Conservation (phyloP, 2,113 vertebrate genomes). For the Chunga burmeisteri region DNA sequence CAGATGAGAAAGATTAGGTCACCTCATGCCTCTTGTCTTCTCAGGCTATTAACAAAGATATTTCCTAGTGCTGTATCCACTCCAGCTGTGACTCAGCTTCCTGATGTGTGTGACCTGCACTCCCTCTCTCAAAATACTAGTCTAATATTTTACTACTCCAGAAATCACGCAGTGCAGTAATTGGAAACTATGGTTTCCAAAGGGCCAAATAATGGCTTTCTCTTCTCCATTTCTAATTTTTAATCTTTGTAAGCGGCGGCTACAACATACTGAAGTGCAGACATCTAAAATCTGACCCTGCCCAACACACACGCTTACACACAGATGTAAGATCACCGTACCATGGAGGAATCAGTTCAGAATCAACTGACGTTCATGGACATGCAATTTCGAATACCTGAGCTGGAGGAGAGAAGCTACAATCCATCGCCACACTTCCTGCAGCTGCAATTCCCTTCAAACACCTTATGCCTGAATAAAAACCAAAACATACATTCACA, state of each 20-base stretch:
- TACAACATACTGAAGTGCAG: not conserved
- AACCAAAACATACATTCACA: not conserved
- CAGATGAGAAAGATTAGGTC: not conserved
- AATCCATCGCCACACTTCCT: not conserved
- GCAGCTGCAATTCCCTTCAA: not conserved
- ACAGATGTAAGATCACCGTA: not conserved
- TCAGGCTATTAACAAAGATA: not conserved
- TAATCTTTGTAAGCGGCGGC: not conserved
- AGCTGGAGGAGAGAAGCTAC: not conserved
- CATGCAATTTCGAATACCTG: not conserved
- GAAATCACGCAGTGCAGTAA: not conserved
- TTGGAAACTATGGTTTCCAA: not conserved
- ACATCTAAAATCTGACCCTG: not conserved
- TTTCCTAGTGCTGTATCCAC: not conserved
- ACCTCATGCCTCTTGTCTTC: not conserved
- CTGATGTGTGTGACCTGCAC: not conserved
- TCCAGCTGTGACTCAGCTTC: slow-evolving; percentile 21
- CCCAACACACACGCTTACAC: not conserved
- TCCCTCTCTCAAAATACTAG: not conserved
- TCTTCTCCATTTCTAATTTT: not conserved
- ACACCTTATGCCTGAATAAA: not conserved
- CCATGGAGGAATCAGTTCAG: not conserved
- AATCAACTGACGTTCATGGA: not conserved
- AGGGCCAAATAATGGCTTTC: not conserved
- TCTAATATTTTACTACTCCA: not conserved